These are phyloP conservation scores for Drosophila pseudoobscura DNA, from an alignment of 1,140 invertebrate species.

Conservation along the genomic window DNA sequence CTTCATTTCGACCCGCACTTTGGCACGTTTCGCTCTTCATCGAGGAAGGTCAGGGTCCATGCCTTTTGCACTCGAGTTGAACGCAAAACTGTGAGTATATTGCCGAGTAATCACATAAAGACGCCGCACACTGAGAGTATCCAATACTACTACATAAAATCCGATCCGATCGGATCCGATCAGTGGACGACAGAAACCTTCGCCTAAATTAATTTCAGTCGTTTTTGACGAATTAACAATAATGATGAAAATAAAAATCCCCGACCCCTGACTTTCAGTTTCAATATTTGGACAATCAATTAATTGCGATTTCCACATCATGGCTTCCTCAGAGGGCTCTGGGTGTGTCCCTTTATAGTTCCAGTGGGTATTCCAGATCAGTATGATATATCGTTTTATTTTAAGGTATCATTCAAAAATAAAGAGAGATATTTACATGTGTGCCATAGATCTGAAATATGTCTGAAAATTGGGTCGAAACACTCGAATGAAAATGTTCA, in stretches of 20 bases:
- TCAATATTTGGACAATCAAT: slow-evolving; percentile 3
- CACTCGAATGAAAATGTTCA: not conserved
- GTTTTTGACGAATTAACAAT: slow-evolving; percentile 35
- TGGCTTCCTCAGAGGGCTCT: no score
- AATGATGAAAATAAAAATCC: not conserved
- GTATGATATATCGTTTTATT: no score
- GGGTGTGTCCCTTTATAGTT: no score
- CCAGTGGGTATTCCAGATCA: no score
- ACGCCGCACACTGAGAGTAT: no score
- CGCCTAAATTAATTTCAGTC: slow-evolving; percentile 18
- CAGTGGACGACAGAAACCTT: not conserved
- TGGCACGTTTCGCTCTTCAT: slow-evolving; percentile 31
- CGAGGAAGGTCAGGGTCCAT: slow-evolving; percentile 34
- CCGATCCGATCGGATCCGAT: not conserved
- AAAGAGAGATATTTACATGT: no score
- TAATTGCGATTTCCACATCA: not conserved
- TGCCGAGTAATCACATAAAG: slow-evolving; percentile 11
- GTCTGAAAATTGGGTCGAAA: no score
- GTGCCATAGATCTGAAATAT: no score
- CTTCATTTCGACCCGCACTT: slow-evolving; percentile 28
- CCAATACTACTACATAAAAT: no score
- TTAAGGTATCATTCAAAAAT: no score
- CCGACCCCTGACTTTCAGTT: not conserved
- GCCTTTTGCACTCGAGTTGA: no score
- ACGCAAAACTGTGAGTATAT: slow-evolving; percentile 9